These are phyloP conservation scores for Pluvianellus socialis DNA, from an alignment of 2,113 vertebrate genomes.

Conservation along the genomic window DNA sequence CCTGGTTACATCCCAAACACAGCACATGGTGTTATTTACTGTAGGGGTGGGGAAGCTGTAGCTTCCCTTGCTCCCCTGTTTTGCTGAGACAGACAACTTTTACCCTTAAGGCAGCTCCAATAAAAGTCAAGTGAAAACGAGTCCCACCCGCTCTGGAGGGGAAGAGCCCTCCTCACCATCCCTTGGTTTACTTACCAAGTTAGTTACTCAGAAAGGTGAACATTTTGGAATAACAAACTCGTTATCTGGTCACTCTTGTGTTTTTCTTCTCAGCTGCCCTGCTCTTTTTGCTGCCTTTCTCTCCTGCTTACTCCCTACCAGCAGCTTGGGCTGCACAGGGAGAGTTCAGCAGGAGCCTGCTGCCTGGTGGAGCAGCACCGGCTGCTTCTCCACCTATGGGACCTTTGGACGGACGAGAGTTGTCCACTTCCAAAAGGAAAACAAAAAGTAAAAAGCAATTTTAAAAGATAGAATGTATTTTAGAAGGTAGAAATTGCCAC, in stretches of 20 bases:
- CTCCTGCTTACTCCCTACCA: background rate
- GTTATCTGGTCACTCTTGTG: background rate
- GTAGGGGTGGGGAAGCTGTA: background rate
- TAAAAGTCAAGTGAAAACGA: background rate
- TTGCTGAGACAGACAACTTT: background rate
- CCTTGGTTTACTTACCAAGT: background rate
- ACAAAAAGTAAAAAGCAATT: no score
- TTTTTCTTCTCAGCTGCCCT: background rate
- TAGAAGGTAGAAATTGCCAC: no score
- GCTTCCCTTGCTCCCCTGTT: background rate
- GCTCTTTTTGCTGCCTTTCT: background rate
- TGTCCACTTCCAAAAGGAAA: no score
- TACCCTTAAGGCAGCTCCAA: background rate
- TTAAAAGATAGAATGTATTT: no score
- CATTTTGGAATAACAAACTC: background rate
- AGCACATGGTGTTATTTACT: background rate
- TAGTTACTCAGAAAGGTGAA: no score
- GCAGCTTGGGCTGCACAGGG: background rate
- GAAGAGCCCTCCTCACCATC: background rate
- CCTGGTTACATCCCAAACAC: background rate
- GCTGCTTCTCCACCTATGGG: background rate
- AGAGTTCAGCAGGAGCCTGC: background rate
- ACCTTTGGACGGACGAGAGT: no score
- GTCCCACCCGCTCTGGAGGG: background rate
- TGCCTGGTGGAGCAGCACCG: background rate